Evolutionary conservation across 2,113 vertebrate species (phyloP).

Genomic region (Microtus montanus): DNA sequence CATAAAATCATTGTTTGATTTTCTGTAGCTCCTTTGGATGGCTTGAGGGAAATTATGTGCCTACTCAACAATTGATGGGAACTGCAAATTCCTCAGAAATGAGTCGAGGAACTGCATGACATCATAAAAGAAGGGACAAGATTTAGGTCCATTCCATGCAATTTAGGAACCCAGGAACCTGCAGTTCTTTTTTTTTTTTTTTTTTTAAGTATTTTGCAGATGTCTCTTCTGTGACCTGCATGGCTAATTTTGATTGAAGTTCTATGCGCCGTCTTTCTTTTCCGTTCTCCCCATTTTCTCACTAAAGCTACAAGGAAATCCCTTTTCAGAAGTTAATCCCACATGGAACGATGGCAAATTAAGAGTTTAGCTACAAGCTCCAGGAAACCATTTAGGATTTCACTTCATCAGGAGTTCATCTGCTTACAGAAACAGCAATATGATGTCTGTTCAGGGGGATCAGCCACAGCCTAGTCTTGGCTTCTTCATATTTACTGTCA

Average conservation of each 20-base stretch:
- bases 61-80: constrained; percentile 45
- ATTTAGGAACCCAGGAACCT: background rate
- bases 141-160: constrained; percentile 17
- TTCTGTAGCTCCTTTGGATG: constrained; percentile 70
- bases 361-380: background rate
- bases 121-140: constrained; percentile 60
- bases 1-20: constrained; percentile 82
- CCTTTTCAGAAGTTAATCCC: constrained; percentile 10
- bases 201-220: constrained; percentile 52
- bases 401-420: background rate
- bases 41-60: constrained; percentile 66
- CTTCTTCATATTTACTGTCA: background rate
- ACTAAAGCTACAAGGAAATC: constrained; percentile 7
- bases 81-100: constrained; percentile 43
- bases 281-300: constrained; percentile 10
- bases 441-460: background rate
- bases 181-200: background rate
- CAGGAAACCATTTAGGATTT: constrained; percentile 6
- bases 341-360: background rate
- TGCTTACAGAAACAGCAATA: constrained; percentile 3
- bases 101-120: constrained; percentile 56
- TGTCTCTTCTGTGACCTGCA: constrained; percentile 25
- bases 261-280: background rate
- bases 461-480: background rate
- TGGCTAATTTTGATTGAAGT: constrained; percentile 34